phyloP scores from a whole-genome alignment of 2,797 vertebrate genomes.

The Pachyuromys duprasi region DNA sequence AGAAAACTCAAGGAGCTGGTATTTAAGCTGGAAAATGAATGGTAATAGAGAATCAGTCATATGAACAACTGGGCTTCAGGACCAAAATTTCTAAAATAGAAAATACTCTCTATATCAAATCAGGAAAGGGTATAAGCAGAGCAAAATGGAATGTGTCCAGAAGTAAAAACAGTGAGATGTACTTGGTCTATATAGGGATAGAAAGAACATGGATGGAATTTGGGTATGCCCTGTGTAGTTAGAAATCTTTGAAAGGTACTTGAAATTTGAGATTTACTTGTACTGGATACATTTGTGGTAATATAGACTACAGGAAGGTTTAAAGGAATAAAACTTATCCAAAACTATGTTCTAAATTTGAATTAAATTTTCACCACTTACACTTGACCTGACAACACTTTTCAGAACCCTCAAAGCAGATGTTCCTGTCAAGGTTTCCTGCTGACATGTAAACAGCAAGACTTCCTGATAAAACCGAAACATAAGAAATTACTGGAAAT shows the following conservation, averaged over 20 bases:
- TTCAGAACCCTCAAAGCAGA: conserved; percentile 38
- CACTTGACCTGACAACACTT: not conserved
- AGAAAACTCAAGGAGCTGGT: not conserved
- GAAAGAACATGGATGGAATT: not conserved
- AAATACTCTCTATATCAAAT: not conserved
- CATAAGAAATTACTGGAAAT: not conserved
- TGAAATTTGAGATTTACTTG: not conserved
- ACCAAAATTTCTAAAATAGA: no score
- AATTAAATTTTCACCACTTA: conserved; percentile 34
- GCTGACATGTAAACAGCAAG: conserved; percentile 52
- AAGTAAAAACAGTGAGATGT: not conserved
- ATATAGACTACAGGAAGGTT: not conserved
- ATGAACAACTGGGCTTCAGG: not conserved
- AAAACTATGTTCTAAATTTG: conserved; percentile 4
- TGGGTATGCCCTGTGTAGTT: not conserved
- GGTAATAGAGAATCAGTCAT: not conserved
- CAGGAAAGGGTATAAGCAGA: not conserved
- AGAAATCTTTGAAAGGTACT: conserved; percentile 1
- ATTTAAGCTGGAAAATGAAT: not conserved
- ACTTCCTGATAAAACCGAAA: conserved; percentile 4
- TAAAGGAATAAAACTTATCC: not conserved
- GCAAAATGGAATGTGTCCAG: rapidly evolving
- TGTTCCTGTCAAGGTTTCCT: conserved; percentile 61
- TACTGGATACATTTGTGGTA: not conserved
- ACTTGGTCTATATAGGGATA: not conserved